Percentiles rank a stretch among this genome's conserved stretches.
phyloP scores from a whole-genome alignment of 2,797 vertebrate species.

The Xiphorhynchus erythropygius region DNA sequence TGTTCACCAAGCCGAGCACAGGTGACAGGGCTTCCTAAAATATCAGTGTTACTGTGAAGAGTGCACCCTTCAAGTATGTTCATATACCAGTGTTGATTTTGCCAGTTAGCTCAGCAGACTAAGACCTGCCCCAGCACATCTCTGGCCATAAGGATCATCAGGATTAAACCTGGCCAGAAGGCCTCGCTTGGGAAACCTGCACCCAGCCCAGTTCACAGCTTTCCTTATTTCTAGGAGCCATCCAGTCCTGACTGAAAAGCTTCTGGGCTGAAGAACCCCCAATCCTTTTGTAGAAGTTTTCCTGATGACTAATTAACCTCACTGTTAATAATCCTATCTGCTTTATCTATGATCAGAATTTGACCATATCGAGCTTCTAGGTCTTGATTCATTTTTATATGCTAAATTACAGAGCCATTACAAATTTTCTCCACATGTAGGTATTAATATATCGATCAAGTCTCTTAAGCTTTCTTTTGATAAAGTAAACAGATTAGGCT shows the following conservation, averaged over 20 bases:
- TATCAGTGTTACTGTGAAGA: accelerated
- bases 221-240: not conserved
- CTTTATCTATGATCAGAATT: not conserved
- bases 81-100: not conserved
- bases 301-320: not conserved
- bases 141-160: not conserved
- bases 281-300: not conserved
- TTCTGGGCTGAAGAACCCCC: not conserved
- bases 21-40: not conserved
- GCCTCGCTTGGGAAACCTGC: not conserved
- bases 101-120: not conserved
- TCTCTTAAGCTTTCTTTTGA: conserved; percentile 20
- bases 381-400: not conserved
- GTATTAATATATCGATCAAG: not conserved
- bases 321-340: not conserved
- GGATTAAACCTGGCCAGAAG: not conserved
- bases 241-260: not conserved
- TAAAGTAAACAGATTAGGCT: conserved; percentile 32
- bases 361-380: not conserved
- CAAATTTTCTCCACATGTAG: not conserved
- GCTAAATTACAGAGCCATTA: not conserved
- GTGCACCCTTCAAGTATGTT: not conserved
- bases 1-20: not conserved
- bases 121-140: not conserved
- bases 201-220: not conserved